Evolutionary conservation across 2,797 vertebrate species (phyloP), one percentile per base, ranked within the genome.

Genomic region (Parauchenoglanis punctatus): DNA sequence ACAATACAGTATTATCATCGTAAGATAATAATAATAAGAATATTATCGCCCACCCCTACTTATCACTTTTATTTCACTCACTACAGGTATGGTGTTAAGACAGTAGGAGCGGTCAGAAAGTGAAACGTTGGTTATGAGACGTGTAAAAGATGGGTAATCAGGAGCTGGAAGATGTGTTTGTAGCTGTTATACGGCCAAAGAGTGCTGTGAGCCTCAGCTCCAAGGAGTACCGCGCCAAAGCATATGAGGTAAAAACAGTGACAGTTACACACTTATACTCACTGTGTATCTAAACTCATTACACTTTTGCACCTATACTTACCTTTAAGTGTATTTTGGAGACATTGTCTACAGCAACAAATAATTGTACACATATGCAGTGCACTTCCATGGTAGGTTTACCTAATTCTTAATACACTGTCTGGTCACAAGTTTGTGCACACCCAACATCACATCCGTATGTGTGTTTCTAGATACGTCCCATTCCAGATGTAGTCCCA

Each of bases 171-270:
- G 98, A 99, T 90, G 97, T 94, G 0, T 99, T 98, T 78, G 96
- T 99, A 87, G 99, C 98, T 85, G 98, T 99, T 90, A 97, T 99
- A 92, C 97, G 98, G 91, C 98, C 98, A 78, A 99, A 99, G 95
- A 99, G 96, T 93, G 94, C 96, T 86, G 96, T 98, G 93, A 99
- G 98, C 93, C 95, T 99, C 87, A 99, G 96, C 94, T 99, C 97
- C 20, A 97, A 98, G 93, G 99, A 99, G 91, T 99, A 99, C 94
- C 96, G 97, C 93, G 97, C 99, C 88, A 99, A 99, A 94, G 96
- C 97, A 40, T 99, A 97, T 58, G 99, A 99, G 96, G 99, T 99
- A 94, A 96, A 73, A 54, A 40, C 28, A 78, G 4, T 40, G 12
- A 84, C 28, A 17, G 13, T 1, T 8, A 49, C 28, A 56, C 18